phyloP scores from a whole-genome alignment of 1,140 invertebrate species.

The Hyles vespertilio region DNA sequence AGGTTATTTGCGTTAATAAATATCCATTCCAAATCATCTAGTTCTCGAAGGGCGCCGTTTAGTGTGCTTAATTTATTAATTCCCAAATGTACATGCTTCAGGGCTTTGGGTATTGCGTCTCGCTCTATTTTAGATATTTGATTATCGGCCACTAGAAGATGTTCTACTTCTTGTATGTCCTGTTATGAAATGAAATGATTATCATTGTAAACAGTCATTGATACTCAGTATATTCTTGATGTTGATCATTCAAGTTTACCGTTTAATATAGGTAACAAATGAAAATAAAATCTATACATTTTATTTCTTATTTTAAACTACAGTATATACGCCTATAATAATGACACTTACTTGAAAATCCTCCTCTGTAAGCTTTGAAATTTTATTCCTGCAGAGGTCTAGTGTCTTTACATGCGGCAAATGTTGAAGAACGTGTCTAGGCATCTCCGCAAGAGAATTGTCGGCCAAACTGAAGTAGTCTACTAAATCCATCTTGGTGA shows the following conservation, averaged over 20 bases:
- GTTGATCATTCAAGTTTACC: too few species aligned
- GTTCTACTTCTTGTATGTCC: conserved; percentile 81
- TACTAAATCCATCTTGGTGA: conserved; percentile 81
- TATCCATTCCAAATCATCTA: conserved; percentile 84
- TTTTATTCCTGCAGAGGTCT: conserved; percentile 83
- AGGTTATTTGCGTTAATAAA: conserved; percentile 86
- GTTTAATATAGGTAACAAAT: too few species aligned
- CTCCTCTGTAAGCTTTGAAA: conserved; percentile 71
- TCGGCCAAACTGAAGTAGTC: conserved; percentile 85
- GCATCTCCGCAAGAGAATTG: conserved; percentile 82
- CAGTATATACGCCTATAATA: background rate
- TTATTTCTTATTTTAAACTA: too few species aligned
- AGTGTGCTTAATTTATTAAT: conserved; percentile 82
- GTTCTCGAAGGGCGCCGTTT: conserved; percentile 83
- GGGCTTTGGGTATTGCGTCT: conserved; percentile 78
- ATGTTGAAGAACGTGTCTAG: conserved; percentile 81
- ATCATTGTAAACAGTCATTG: too few species aligned
- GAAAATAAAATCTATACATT: too few species aligned
- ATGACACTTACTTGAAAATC: conserved; percentile 52
- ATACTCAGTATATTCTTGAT: too few species aligned
- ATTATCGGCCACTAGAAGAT: conserved; percentile 83
- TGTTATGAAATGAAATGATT: conserved; percentile 38
- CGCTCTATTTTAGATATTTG: conserved; percentile 81
- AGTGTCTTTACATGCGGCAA: conserved; percentile 83
- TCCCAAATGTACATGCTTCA: conserved; percentile 83